Evolutionary conservation across 2,888 invertebrate species (phyloP).

Genomic region (Trissolcus japonicus): DNA sequence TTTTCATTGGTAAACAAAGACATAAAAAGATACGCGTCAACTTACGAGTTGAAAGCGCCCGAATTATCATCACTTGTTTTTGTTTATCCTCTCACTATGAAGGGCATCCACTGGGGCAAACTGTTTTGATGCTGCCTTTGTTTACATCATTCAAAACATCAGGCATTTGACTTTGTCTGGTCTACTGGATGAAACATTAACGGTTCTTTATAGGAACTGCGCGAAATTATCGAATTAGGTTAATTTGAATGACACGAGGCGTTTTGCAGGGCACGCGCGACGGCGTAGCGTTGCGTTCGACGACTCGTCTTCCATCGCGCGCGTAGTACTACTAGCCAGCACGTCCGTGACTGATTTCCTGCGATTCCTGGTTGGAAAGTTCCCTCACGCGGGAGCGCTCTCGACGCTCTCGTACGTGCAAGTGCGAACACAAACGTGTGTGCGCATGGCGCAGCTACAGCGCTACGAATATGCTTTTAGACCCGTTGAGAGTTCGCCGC

Average conservation of each 20-base stretch:
- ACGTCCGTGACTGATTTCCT: slow-evolving; percentile 57
- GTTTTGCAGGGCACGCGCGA: slow-evolving; percentile 12
- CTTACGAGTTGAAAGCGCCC: too few species aligned
- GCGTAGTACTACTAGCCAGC: slow-evolving; percentile 53
- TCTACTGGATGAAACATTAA: too few species aligned
- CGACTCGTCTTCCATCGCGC: slow-evolving; percentile 56
- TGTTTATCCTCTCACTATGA: too few species aligned
- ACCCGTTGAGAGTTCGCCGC: slow-evolving; percentile 10
- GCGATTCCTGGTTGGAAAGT: slow-evolving; percentile 57
- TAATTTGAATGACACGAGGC: not conserved
- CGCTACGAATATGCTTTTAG: slow-evolving; percentile 5
- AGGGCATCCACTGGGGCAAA: too few species aligned
- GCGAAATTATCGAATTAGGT: too few species aligned
- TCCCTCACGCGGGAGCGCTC: slow-evolving; percentile 40
- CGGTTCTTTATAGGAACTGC: too few species aligned
- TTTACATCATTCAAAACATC: too few species aligned
- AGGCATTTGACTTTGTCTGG: too few species aligned
- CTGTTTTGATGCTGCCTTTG: too few species aligned
- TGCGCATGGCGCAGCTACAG: slow-evolving; percentile 10
- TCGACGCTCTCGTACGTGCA: slow-evolving; percentile 25
- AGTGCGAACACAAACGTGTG: slow-evolving; percentile 17
- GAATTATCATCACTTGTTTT: too few species aligned
- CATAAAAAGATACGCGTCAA: too few species aligned
- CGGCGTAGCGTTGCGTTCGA: slow-evolving; percentile 8
- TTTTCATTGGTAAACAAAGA: too few species aligned